Evolutionary conservation across 1,140 invertebrate genomes (phyloP), one percentile per base, ranked within the genome.

Genomic region (Magallana gigas): DNA sequence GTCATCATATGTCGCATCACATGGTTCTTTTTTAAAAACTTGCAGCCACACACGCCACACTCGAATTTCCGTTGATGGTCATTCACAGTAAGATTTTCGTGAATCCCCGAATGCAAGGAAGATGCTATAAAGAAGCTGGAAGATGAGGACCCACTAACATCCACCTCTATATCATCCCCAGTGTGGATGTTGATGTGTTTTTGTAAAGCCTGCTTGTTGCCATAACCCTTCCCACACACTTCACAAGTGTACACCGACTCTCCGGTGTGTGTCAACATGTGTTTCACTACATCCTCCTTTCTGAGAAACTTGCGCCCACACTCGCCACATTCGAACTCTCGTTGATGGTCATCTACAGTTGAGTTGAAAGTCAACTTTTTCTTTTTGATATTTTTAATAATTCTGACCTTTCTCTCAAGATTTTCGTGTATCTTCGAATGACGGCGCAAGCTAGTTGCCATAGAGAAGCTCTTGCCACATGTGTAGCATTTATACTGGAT

Each of bases 1-100:
- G 82, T 83, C 57, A 83, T 8, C 56, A 83, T 57, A 23, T 83
- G 82, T 59, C 82, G n/a, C n/a, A 29, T 83, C 18, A 83, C 82
- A 58, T 83, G 57, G 9, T 83, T 11, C 18, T 57, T 58, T 57
- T n/a, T 58, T 1, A 18, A n/a, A 48, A 83, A 83, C 82, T 3
- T 57, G 8, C 58, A 11, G 12, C 82, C 82, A 83, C 82, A 83
- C 16, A 58, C 29, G 58, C n/a, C 57, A 57, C 82, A 83, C 68
- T 76, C 68, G 8, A 76, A 76, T 23, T 76, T 11, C 29, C 18
- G 8, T 23, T 29, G 9, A 8, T 18, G 23, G 23, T 76, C 68
- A 76, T 76, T 23, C 9, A 76, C 14, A 12, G 18, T 18, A 9
- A 29, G 36, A 71, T 71, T 71, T 71, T 71, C 68, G 23, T 76